Conservation (phyloP, 2,888 invertebrate genomes). For the Apamea epomidion region DNA sequence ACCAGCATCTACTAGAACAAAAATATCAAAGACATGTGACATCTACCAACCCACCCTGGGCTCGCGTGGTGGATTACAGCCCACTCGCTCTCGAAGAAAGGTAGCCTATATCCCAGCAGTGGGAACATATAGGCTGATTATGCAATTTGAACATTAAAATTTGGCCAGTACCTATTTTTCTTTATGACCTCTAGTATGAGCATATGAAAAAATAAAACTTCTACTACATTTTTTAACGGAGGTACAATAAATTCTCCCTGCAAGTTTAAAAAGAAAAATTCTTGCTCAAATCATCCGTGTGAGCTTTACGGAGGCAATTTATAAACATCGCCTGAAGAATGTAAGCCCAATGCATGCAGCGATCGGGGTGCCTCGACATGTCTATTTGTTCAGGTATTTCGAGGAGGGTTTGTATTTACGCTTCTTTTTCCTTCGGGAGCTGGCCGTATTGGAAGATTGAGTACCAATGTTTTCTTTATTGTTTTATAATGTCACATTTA, state of each 20-base stretch:
- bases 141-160: too few species aligned
- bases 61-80: too few species aligned
- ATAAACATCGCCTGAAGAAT: slow-evolving; percentile 54
- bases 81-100: too few species aligned
- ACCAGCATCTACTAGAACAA: too few species aligned
- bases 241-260: background rate
- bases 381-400: slow-evolving; percentile 46
- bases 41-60: too few species aligned
- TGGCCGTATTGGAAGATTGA: background rate
- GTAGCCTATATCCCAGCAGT: too few species aligned
- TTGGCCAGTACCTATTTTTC: background rate
- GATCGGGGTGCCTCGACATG: slow-evolving; percentile 20
- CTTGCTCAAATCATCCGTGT: slow-evolving; percentile 35
- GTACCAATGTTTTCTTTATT: background rate
- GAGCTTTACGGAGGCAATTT: slow-evolving; percentile 41
- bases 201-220: background rate
- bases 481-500: background rate
- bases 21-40: too few species aligned
- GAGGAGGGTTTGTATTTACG: background rate
- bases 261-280: slow-evolving; percentile 45
- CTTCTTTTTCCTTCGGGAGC: background rate
- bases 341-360: slow-evolving; percentile 38
- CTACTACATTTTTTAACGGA: background rate
- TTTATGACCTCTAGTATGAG: too few species aligned
- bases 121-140: too few species aligned